Evolutionary conservation across 2,113 vertebrate species (phyloP).

Genomic region (Callorhinus ursinus): DNA sequence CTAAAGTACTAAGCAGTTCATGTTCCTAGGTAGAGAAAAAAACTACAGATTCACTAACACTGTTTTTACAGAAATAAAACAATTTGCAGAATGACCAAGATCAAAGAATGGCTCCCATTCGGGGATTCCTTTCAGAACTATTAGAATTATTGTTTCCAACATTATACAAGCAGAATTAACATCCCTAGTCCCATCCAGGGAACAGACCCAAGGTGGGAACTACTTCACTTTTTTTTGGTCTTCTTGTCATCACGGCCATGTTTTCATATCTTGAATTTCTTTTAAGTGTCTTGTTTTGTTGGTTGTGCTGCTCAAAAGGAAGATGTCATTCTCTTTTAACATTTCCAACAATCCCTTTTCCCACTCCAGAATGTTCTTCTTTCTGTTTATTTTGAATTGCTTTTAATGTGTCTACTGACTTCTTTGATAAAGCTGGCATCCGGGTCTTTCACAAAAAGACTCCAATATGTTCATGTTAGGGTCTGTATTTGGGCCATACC

Average conservation of each 20-base stretch:
- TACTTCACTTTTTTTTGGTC: slow-evolving; percentile 29
- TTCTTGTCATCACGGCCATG: slow-evolving; percentile 38
- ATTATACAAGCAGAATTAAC: slow-evolving; percentile 52
- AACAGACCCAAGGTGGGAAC: slow-evolving; percentile 36
- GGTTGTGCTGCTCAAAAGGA: slow-evolving; percentile 49
- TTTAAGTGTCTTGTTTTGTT: slow-evolving; percentile 53
- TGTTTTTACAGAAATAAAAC: slow-evolving; percentile 42
- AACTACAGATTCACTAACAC: slow-evolving; percentile 22
- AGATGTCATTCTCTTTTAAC: slow-evolving; percentile 59
- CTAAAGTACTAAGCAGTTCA: slow-evolving; percentile 31
- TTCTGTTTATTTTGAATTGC: slow-evolving; percentile 48
- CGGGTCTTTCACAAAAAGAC: neutral
- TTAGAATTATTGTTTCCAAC: slow-evolving; percentile 44
- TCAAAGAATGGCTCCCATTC: neutral
- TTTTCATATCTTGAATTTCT: slow-evolving; percentile 61
- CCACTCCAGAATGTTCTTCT: neutral
- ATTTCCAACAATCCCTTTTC: neutral
- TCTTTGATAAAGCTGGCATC: slow-evolving; percentile 1
- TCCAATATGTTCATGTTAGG: neutral
- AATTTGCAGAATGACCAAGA: slow-evolving; percentile 39
- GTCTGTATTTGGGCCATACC: slow-evolving; percentile 7
- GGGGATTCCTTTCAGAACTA: slow-evolving; percentile 43
- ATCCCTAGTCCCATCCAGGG: neutral
- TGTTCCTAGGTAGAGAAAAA: slow-evolving; percentile 22
- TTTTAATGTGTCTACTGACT: slow-evolving; percentile 7